These are phyloP conservation scores for Rotaria sp. DNA, from an alignment of 2,888 invertebrate genomes.

Conservation along the genomic window DNA sequence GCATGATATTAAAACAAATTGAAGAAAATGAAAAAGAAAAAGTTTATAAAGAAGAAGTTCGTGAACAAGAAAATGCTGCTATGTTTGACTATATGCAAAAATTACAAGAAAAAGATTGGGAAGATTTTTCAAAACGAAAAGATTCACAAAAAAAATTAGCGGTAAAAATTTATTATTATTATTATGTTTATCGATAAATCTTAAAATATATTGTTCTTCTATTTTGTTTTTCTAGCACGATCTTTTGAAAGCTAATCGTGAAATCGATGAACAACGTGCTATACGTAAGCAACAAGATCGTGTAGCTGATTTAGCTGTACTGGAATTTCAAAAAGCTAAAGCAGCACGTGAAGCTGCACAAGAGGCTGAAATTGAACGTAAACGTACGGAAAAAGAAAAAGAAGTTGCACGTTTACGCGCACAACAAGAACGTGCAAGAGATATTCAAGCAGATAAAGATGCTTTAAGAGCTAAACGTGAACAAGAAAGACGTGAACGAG, in stretches of 20 bases:
- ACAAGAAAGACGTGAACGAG: constrained; percentile 54
- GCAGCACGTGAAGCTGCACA: constrained; percentile 45
- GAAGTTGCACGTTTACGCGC: constrained; percentile 52
- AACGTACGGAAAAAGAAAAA: constrained; percentile 54
- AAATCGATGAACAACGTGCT: constrained; percentile 48
- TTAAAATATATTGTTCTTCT: neutral
- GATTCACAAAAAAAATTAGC: constrained; percentile 44
- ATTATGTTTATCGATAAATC: neutral
- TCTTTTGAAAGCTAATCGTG: constrained; percentile 33
- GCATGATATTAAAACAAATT: constrained; percentile 54
- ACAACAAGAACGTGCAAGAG: constrained; percentile 52
- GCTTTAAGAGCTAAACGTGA: constrained; percentile 54
- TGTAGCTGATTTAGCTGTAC: constrained; percentile 51
- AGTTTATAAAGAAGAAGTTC: constrained; percentile 53
- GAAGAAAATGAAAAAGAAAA: constrained; percentile 53
- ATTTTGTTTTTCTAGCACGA: neutral
- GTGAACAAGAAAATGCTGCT: constrained; percentile 53
- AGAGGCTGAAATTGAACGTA: constrained; percentile 44
- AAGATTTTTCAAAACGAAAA: constrained; percentile 48
- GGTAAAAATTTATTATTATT: neutral
- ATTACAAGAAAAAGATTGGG: constrained; percentile 38
- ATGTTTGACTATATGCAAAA: constrained; percentile 53
- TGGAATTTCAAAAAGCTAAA: constrained; percentile 54
- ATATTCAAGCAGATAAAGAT: constrained; percentile 55
- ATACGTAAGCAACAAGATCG: constrained; percentile 50